Percentiles rank a stretch among this genome's conserved stretches.
These are phyloP conservation scores for Sanderia malayensis DNA, from an alignment of 30 jellyfish, hydroid and myxozoan species.

Conservation along the genomic window DNA sequence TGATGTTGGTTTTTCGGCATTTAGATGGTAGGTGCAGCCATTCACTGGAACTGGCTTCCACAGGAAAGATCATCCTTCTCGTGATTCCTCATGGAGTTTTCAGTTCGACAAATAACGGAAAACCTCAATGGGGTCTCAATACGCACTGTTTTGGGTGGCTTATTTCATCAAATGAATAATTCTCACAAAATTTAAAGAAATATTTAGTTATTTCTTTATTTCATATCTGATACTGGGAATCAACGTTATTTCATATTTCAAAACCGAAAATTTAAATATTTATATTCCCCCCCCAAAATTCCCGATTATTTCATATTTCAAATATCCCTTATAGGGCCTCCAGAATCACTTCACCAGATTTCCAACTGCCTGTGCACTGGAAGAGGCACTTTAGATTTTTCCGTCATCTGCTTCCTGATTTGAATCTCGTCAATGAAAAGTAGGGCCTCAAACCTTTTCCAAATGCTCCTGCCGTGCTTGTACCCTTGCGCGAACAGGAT, in stretches of 20 bases:
- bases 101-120: background rate
- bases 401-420: too few relatives aligned
- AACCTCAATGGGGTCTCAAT: background rate
- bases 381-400: too few relatives aligned
- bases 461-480: too few relatives aligned
- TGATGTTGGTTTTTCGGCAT: background rate
- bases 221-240: background rate
- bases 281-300: background rate
- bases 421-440: too few relatives aligned
- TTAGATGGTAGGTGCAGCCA: conserved; percentile 1
- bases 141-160: background rate
- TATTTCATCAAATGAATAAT: background rate
- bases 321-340: background rate
- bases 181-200: background rate
- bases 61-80: background rate
- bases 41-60: background rate
- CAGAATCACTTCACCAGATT: background rate
- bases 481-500: too few relatives aligned
- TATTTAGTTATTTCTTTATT: too few relatives aligned
- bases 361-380: background rate
- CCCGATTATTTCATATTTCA: background rate
- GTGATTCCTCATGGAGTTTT: background rate
- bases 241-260: background rate
- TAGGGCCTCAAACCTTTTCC: too few relatives aligned
- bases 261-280: background rate